These are phyloP conservation scores for Mesorhabditis spiculigera DNA, from an alignment of 2,888 invertebrate genomes.

Conservation along the genomic window DNA sequence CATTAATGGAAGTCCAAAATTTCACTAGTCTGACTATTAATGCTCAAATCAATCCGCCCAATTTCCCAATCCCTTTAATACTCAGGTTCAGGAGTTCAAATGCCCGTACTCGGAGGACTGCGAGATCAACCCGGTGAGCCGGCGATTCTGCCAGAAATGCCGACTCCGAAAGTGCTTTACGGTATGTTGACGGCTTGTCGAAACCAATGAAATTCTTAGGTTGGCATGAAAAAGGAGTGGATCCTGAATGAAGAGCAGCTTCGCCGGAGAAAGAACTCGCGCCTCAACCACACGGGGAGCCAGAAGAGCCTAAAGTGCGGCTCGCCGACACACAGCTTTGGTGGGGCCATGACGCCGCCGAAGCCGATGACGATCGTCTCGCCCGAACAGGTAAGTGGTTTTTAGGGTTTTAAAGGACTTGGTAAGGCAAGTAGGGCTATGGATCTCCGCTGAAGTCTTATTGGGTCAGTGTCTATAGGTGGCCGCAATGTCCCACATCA, in stretches of 20 bases:
- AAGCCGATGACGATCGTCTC: constrained; percentile 12
- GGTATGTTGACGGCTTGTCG: constrained; percentile 18
- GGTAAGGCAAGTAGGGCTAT: too few species aligned
- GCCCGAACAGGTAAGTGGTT: constrained; percentile 9
- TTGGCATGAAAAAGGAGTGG: constrained; percentile 95
- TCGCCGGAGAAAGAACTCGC: constrained; percentile 53
- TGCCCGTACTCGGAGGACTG: constrained; percentile 56
- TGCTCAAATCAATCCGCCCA: too few species aligned
- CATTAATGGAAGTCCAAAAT: neutral
- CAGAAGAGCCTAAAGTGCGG: constrained; percentile 16
- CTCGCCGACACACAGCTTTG: neutral
- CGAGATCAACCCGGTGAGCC: constrained; percentile 51
- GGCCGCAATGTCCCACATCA: too few species aligned
- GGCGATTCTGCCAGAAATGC: constrained; percentile 89
- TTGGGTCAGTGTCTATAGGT: too few species aligned
- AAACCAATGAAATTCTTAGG: constrained; percentile 55
- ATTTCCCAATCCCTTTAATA: neutral
- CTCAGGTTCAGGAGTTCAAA: constrained; percentile 47
- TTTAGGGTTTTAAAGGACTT: too few species aligned
- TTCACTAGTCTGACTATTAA: neutral
- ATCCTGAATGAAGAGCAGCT: constrained; percentile 90
- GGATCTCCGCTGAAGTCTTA: too few species aligned
- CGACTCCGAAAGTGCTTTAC: constrained; percentile 84
- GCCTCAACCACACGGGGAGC: constrained; percentile 43
- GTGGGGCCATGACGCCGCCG: constrained; percentile 7